Evolutionary conservation across 2,797 vertebrate genomes (phyloP).

Genomic region (Cyprinella venusta): DNA sequence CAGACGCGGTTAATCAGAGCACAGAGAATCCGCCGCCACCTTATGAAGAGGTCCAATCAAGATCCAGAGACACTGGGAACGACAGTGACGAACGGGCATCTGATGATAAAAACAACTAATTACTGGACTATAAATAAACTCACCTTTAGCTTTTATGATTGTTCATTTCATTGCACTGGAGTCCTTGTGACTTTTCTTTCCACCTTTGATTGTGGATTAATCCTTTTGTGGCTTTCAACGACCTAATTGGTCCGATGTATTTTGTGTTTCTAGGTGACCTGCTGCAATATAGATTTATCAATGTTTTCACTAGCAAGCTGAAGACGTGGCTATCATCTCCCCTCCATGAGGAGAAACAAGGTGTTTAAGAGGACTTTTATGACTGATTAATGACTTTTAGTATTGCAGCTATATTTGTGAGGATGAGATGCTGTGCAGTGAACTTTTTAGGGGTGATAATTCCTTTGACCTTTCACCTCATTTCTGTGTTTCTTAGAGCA

Average conservation of each 20-base stretch:
- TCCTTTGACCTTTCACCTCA: not conserved
- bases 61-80: conserved; percentile 47
- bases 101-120: conserved; percentile 74
- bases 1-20: conserved; percentile 57
- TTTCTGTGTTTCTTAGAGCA: conserved; percentile 1
- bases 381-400: conserved; percentile 27
- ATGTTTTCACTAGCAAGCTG: conserved; percentile 67
- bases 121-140: not conserved
- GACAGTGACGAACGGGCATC: conserved; percentile 57
- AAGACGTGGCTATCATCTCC: conserved; percentile 62
- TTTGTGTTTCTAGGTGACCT: conserved; percentile 17
- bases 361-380: conserved; percentile 25
- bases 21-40: conserved; percentile 70
- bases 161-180: conserved; percentile 43
- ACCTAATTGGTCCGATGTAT: conserved; percentile 12
- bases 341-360: conserved; percentile 68
- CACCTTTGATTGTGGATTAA: conserved; percentile 30
- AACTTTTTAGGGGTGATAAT: not conserved
- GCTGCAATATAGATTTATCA: conserved; percentile 38
- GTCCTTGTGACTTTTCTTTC: conserved; percentile 29
- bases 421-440: not conserved
- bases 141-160: conserved; percentile 56
- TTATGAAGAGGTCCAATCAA: conserved; percentile 72
- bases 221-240: not conserved
- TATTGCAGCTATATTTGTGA: not conserved